Base-by-base conservation (phyloP, 2,113 vertebrate species). In the Microcebus tavaratra region DNA sequence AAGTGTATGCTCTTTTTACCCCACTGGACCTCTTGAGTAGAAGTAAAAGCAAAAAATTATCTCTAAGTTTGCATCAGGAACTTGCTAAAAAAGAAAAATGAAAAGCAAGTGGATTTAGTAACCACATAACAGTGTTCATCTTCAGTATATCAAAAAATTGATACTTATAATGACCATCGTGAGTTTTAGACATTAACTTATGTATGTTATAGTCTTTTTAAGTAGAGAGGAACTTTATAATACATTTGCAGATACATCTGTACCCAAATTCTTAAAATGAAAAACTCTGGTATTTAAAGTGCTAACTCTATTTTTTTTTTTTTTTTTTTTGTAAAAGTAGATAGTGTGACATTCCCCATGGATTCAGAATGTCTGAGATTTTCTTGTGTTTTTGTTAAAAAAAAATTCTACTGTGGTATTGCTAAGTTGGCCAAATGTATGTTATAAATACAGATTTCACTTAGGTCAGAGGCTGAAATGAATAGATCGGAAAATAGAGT, bases 301-400 rank as follows among this genome's bases (percentile, higher is more conserved):
- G 13, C 72, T 55, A 42, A 53, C 15, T 78, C 42, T 5, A 23
- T 18, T 67, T 70, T n/a, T 39, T 94, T 53, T 18, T 67, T 70
- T n/a, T 39, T 94, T 53, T 48, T 48, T 48, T 48, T 53, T 17
- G 4, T 76, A 8, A 83, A 76, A 92, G 27, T 55, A 91, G 88
- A 34, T 94, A 63, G 9, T 39, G 39, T 96, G 50, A 76, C 8
- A 65, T 89, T 88, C 18, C 39, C 65, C 72, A 1, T 39, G 42
- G 7, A 18, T 85, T 97, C 61, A 88, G 73, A 63, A 81, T 86
- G 42, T 31, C 70, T 88, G 73, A 95, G 67, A 68, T 73, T 70
- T 94, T 79, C 67, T 88, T 75, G 20, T 65, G 65, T 85, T 82
- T 85, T 96, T 89, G 23, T 93, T 94, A 1, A 78, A 95, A 87